A percentile compares a stretch with the other conserved stretches of the same genome.
Conservation (phyloP, 2,888 invertebrate species). For the Acanthosepion lycidas region DNA sequence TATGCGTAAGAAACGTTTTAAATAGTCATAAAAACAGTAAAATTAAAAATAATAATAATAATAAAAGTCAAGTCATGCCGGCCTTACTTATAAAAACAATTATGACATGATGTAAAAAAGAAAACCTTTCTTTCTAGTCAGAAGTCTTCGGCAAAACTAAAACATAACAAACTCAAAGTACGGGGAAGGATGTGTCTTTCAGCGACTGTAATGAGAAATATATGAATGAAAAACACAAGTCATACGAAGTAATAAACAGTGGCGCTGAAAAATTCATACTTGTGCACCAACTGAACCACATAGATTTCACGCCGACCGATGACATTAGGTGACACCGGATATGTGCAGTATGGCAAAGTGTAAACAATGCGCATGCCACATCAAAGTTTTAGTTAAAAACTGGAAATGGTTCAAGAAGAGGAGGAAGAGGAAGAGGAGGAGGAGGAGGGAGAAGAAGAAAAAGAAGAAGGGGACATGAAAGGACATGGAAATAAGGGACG, state of each 20-base stretch:
- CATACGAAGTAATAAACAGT: not conserved
- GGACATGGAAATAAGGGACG: not conserved
- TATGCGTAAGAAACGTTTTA: not conserved
- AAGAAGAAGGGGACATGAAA: not conserved
- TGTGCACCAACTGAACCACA: not conserved
- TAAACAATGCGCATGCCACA: constrained; percentile 8
- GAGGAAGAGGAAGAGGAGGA: not conserved
- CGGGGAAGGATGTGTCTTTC: not conserved
- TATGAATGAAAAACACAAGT: constrained; percentile 33
- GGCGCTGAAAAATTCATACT: not conserved
- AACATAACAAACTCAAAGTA: not conserved
- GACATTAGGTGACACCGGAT: constrained; percentile 9
- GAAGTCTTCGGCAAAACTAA: not conserved
- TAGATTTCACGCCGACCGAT: not conserved
- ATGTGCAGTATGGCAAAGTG: not conserved
- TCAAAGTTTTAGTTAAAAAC: not conserved
- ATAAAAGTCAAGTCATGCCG: not conserved
- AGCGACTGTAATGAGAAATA: constrained; percentile 33
- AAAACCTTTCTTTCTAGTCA: not conserved
- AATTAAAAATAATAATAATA: not conserved
- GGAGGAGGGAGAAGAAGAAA: not conserved
- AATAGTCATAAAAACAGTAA: not conserved
- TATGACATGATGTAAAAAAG: not conserved
- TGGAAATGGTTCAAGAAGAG: not conserved
- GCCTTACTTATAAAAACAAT: not conserved